phyloP scores from a whole-genome alignment of 2,113 vertebrate genomes.

The Colius striatus region DNA sequence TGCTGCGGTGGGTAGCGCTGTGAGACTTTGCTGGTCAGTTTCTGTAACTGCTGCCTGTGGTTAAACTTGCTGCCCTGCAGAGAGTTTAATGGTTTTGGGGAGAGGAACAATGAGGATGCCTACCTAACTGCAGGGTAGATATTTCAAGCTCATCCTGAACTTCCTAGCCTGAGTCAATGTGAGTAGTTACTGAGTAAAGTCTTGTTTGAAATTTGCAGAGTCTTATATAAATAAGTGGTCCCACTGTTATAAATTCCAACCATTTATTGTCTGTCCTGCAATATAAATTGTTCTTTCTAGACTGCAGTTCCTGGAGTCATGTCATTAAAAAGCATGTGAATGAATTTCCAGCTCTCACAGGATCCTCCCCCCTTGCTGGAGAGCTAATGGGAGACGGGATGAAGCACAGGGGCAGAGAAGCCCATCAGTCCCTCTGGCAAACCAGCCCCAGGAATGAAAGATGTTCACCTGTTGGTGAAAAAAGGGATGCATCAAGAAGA shows the following conservation, averaged over 20 bases:
- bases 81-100: not conserved
- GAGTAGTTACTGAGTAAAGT: not conserved
- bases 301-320: not conserved
- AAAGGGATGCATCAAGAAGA: no score
- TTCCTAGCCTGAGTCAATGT: not conserved
- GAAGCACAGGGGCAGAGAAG: not conserved
- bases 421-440: not conserved
- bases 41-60: not conserved
- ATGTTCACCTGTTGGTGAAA: not conserved
- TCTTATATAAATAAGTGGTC: not conserved
- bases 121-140: not conserved
- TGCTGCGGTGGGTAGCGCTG: not conserved
- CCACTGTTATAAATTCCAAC: not conserved
- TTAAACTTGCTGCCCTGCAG: not conserved
- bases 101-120: not conserved
- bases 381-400: not conserved
- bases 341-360: conserved; percentile 13
- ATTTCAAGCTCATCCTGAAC: not conserved
- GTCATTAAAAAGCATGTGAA: conserved; percentile 33
- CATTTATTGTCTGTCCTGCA: not conserved
- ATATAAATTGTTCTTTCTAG: conserved; percentile 37
- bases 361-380: not conserved
- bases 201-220: conserved; percentile 33
- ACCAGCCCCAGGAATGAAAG: not conserved
- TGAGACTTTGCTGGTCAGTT: not conserved